A percentile compares a stretch with the other conserved stretches of the same genome.
Conservation (phyloP, 2,888 invertebrate genomes). For the Arctia plantaginis region DNA sequence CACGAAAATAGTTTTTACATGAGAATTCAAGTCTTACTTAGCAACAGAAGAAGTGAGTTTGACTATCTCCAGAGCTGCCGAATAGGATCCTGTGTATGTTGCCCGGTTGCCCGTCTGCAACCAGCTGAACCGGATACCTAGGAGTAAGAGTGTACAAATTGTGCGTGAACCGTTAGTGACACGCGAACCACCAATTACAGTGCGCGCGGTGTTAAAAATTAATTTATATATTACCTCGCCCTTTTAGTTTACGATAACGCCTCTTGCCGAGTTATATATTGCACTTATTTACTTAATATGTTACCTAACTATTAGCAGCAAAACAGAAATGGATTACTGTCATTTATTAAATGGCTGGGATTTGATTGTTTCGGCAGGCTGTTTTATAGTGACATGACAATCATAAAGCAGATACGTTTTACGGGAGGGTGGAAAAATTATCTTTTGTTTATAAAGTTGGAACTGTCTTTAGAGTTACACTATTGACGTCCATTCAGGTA, state of each 20-base stretch:
- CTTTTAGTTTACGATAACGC: slow-evolving; percentile 52
- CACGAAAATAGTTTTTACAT: background rate
- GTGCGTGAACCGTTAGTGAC: slow-evolving; percentile 69
- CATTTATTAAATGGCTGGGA: slow-evolving; percentile 48
- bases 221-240: slow-evolving; percentile 65
- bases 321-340: slow-evolving; percentile 51
- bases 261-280: slow-evolving; percentile 48
- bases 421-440: background rate
- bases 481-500: background rate
- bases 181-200: slow-evolving; percentile 78
- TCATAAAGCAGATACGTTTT: background rate
- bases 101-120: slow-evolving; percentile 8
- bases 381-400: background rate
- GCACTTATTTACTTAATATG: slow-evolving; percentile 36
- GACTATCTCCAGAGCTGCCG: background rate
- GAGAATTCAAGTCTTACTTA: background rate
- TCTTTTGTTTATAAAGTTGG: background rate
- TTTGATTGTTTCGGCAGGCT: slow-evolving; percentile 39
- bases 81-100: background rate
- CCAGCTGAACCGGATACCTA: slow-evolving; percentile 15
- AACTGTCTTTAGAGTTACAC: background rate
- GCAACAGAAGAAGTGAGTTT: background rate
- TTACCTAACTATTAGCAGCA: slow-evolving; percentile 46
- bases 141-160: slow-evolving; percentile 52
- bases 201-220: slow-evolving; percentile 75